phyloP scores from a whole-genome alignment of 2,888 invertebrate genomes.

The Dicyrtoma fusca region DNA sequence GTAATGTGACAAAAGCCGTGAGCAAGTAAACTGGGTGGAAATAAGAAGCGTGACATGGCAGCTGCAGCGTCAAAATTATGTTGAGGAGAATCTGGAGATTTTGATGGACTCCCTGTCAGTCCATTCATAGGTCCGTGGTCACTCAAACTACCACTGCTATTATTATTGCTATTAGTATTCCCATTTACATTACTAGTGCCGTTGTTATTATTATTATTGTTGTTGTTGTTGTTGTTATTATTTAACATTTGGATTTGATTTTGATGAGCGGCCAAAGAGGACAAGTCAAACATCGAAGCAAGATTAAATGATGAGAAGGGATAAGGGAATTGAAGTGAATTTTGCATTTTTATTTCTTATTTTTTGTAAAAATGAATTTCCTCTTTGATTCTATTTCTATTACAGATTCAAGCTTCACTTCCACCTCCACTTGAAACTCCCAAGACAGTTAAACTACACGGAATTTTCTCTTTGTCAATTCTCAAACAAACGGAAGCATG shows the following conservation, averaged over 20 bases:
- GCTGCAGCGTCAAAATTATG: conserved; percentile 19
- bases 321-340: conserved; percentile 38
- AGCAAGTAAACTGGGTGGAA: conserved; percentile 29
- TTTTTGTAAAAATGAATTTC: too few species aligned
- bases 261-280: conserved; percentile 26
- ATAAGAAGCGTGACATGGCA: conserved; percentile 35
- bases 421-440: too few species aligned
- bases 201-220: conserved; percentile 13
- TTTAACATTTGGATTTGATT: conserved; percentile 28
- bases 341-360: conserved; percentile 33
- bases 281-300: conserved; percentile 38
- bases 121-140: too few species aligned
- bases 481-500: too few species aligned
- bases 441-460: too few species aligned
- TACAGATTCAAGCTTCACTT: too few species aligned
- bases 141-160: too few species aligned
- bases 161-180: not conserved
- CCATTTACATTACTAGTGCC: not conserved
- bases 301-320: conserved; percentile 34
- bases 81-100: conserved; percentile 22
- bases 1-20: conserved; percentile 28
- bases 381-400: too few species aligned
- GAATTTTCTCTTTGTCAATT: too few species aligned
- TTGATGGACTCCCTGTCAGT: not conserved
- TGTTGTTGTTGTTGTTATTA: conserved; percentile 14